Evolutionary conservation across 1,140 invertebrate species (phyloP).

Genomic region (Pantala flavescens): DNA sequence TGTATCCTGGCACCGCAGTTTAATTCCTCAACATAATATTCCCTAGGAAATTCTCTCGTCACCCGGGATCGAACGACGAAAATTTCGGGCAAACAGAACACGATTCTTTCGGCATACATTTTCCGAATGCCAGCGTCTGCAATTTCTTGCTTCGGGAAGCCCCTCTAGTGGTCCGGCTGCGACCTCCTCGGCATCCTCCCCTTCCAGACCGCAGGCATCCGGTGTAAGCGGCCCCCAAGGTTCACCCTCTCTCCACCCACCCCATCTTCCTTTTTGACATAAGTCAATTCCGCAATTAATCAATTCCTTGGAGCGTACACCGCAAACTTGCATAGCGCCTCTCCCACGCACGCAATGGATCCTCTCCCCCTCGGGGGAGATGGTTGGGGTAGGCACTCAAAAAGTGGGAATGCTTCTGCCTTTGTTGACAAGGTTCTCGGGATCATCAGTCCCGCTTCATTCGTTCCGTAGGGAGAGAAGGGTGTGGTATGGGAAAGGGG

Average conservation of each 20-base stretch:
- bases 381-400: too few species aligned
- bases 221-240: background rate
- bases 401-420: background rate
- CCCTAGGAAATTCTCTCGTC: too few species aligned
- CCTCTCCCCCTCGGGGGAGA: background rate
- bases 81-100: too few species aligned
- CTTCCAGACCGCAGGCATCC: background rate
- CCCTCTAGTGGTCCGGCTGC: background rate
- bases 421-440: background rate
- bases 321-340: background rate
- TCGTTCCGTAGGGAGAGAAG: background rate
- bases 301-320: background rate
- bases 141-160: background rate
- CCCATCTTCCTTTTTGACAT: background rate
- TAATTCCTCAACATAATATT: too few species aligned
- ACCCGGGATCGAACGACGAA: too few species aligned
- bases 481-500: background rate
- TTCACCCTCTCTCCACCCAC: background rate
- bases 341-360: background rate
- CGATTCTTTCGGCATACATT: background rate
- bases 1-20: too few species aligned
- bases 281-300: slow-evolving; percentile 7
- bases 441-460: background rate
- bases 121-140: background rate
- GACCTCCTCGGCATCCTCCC: background rate